Conservation (phyloP, 2,113 vertebrate genomes). For the Sphyrna mokarran region DNA sequence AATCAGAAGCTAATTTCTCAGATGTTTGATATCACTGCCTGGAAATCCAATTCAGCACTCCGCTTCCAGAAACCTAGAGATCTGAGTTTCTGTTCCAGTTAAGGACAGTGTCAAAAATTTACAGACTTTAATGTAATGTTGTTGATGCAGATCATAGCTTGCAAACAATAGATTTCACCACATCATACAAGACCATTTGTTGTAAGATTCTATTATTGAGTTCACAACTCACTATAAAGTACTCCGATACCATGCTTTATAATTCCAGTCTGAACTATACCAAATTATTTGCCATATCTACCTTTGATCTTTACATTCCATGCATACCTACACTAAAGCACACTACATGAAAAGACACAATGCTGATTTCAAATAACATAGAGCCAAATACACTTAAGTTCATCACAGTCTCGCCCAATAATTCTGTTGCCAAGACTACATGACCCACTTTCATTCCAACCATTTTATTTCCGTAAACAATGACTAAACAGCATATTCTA, state of each 20-base stretch:
- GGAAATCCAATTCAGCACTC: background rate
- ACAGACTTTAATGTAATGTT: background rate
- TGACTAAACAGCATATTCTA: background rate
- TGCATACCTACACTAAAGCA: too few relatives aligned
- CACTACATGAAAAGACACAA: too few relatives aligned
- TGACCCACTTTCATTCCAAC: background rate
- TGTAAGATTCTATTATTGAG: background rate
- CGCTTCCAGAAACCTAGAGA: background rate
- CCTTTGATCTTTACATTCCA: background rate
- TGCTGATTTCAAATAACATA: background rate
- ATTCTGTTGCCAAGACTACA: background rate
- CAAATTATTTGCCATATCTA: background rate
- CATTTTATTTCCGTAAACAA: background rate
- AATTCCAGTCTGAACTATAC: background rate
- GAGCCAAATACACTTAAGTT: background rate
- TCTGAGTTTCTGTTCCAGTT: background rate
- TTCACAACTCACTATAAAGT: background rate
- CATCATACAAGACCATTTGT: background rate
- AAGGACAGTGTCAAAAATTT: background rate
- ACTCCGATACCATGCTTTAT: background rate
- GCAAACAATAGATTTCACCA: background rate
- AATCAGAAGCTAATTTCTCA: background rate
- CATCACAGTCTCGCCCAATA: background rate
- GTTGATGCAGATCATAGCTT: background rate
- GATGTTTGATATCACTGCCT: background rate